Base-by-base conservation (phyloP, 2,888 invertebrate genomes). In the Tortrix viridana region DNA sequence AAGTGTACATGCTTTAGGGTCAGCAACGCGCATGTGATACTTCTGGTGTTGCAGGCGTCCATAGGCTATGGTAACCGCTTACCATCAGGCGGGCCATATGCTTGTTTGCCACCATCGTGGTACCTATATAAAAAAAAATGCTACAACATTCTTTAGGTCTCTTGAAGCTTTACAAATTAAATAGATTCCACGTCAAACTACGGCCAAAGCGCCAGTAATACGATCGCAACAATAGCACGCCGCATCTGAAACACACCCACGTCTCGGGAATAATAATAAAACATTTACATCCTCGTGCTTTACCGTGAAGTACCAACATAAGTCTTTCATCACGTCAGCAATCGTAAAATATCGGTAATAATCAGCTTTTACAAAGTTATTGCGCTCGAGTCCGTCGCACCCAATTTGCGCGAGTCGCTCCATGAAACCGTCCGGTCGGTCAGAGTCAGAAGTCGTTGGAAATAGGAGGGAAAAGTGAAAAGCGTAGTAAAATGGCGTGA, bases 321-420 rank as follows among this genome's bases (percentile, higher is more conserved):
- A 58, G 20, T 43, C 37, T 53, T 32, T 41, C 26, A 54, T 48
- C 53, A 26, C 18, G 18, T 26, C 56, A 37, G 26, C 47, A 57
- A 26, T 41, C 26, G 57, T 53, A 53, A 52, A 58, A 58, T 58
- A 52, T 47, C 22, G 22, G 32, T 19, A 53, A 53, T 43, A 53
- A 57, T 53, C 26, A 48, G 46, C 46, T 52, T 44, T 46, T 52
- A 47, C 52, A 26, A 44, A 58, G 62, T 63, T 63, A 46, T 37
- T 44, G 55, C 49, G 22, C 49, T 55, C 44, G 46, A 48, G 60
- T 71, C 70, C 60, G 68, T 74, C 68, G 69, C 67, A 69, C 65
- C 67, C 70, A 72, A 72, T 72, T 72, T 73, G 67, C 61, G 65
- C 67, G 65, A 71, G 41, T 67, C 65, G 69, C 68, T 65, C 66